A percentile compares a stretch with the other conserved stretches of the same genome.
Evolutionary conservation across 92 coral and sea anemone species (phyloP).

Genomic region (Meandrina meandrites): DNA sequence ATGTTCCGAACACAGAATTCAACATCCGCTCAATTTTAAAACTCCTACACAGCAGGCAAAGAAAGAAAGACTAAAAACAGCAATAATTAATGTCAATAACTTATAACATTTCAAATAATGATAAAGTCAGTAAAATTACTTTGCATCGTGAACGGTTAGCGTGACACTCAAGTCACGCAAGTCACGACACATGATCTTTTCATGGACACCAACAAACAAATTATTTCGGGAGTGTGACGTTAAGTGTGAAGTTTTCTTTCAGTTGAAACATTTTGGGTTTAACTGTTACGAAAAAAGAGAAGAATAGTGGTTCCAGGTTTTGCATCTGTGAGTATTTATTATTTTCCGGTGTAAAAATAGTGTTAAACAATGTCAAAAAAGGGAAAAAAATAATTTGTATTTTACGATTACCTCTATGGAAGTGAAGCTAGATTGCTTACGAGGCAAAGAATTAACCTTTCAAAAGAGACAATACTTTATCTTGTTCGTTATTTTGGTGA

Average conservation of each 20-base stretch:
- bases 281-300: neutral
- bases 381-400: neutral
- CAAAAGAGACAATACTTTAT: neutral
- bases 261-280: neutral
- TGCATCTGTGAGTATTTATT: neutral
- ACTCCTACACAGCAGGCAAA: neutral
- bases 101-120: neutral
- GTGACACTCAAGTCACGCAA: neutral
- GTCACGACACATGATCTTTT: neutral
- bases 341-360: neutral
- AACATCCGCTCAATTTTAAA: neutral
- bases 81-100: neutral
- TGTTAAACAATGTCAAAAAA: neutral
- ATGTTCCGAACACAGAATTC: neutral
- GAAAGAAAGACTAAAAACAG: neutral
- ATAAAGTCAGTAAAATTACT: neutral
- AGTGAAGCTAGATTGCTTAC: neutral
- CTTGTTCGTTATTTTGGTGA: too few relatives aligned
- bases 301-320: neutral
- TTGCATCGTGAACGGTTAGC: neutral
- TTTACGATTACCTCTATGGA: neutral
- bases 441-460: neutral
- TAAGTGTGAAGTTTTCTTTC: neutral
- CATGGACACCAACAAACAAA: neutral
- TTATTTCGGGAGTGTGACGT: neutral